Evolutionary conservation across 2,113 vertebrate species (phyloP).

Genomic region (Maccullochella peelii): DNA sequence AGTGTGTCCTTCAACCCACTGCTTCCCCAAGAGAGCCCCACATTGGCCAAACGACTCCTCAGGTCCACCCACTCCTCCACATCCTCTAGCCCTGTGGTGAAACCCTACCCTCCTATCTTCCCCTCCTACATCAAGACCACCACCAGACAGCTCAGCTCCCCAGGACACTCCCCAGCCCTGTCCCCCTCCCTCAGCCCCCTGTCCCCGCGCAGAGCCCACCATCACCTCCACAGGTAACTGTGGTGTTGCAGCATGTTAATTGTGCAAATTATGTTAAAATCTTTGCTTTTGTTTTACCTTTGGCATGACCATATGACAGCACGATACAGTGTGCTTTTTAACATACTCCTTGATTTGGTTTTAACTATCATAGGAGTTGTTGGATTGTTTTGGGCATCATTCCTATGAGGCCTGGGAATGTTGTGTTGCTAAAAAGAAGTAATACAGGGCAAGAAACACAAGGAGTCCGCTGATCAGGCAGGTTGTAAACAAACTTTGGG

Average conservation of each 20-base stretch:
- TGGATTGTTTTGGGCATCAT: background rate
- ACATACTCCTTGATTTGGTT: background rate
- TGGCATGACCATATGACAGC: background rate
- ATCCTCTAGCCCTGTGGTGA: constrained; percentile 74
- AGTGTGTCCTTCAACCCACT: constrained; percentile 58
- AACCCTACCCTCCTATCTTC: constrained; percentile 89
- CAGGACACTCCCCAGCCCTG: constrained; percentile 87
- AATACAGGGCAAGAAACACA: background rate
- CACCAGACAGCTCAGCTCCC: constrained; percentile 94
- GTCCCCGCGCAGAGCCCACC: constrained; percentile 81
- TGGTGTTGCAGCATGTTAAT: constrained; percentile 3
- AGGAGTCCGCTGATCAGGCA: background rate
- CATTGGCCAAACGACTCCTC: constrained; percentile 83
- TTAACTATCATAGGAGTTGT: background rate
- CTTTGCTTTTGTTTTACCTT: background rate
- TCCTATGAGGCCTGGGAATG: background rate
- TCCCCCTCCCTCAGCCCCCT: constrained; percentile 92
- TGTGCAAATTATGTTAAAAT: background rate
- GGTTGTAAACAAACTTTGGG: background rate
- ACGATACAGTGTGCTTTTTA: background rate
- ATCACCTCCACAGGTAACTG: constrained; percentile 76
- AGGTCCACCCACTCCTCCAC: constrained; percentile 67
- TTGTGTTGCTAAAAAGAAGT: background rate
- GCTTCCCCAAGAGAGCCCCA: constrained; percentile 81
- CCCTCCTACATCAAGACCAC: constrained; percentile 97